Evolutionary conservation across 2,797 vertebrate genomes (phyloP).

Genomic region (Microchirus variegatus): DNA sequence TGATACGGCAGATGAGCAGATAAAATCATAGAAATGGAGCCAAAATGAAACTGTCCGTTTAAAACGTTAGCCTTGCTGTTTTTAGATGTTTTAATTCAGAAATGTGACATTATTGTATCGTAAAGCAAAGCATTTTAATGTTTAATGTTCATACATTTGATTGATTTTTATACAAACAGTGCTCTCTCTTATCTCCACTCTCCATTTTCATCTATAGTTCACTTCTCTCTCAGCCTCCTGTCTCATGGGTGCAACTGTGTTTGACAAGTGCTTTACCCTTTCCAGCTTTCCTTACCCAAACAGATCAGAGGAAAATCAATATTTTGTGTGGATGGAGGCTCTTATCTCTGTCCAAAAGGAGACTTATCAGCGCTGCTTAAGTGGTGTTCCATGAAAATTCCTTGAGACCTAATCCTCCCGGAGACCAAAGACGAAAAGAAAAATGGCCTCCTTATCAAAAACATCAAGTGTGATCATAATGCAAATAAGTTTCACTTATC

Average conservation of each 20-base stretch:
- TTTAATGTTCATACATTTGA: too few species aligned
- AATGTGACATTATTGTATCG: too few species aligned
- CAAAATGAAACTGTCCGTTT: too few species aligned
- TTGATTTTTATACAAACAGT: too few species aligned
- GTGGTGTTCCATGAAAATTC: slow-evolving; percentile 75
- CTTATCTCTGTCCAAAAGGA: slow-evolving; percentile 71
- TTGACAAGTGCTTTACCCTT: slow-evolving; percentile 65
- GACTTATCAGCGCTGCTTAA: slow-evolving; percentile 73
- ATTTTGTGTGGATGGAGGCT: slow-evolving; percentile 65
- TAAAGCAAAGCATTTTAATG: too few species aligned
- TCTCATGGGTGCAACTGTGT: slow-evolving; percentile 49
- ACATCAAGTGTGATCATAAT: slow-evolving; percentile 64
- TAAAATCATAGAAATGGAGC: too few species aligned
- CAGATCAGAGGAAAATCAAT: slow-evolving; percentile 77
- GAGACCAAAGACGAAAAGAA: slow-evolving; percentile 67
- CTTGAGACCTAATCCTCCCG: slow-evolving; percentile 67
- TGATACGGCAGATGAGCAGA: too few species aligned
- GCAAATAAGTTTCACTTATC: slow-evolving; percentile 71
- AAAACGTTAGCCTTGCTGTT: too few species aligned
- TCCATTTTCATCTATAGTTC: slow-evolving; percentile 26
- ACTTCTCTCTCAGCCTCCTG: slow-evolving; percentile 29
- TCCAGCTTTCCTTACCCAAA: slow-evolving; percentile 73
- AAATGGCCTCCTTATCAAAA: slow-evolving; percentile 61
- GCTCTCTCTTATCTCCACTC: slow-evolving; percentile 8
- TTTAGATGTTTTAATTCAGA: too few species aligned